A percentile compares a stretch with the other conserved stretches of the same genome.
Conservation (phyloP, 2,113 vertebrate species). For the Xyliphius kryptos region DNA sequence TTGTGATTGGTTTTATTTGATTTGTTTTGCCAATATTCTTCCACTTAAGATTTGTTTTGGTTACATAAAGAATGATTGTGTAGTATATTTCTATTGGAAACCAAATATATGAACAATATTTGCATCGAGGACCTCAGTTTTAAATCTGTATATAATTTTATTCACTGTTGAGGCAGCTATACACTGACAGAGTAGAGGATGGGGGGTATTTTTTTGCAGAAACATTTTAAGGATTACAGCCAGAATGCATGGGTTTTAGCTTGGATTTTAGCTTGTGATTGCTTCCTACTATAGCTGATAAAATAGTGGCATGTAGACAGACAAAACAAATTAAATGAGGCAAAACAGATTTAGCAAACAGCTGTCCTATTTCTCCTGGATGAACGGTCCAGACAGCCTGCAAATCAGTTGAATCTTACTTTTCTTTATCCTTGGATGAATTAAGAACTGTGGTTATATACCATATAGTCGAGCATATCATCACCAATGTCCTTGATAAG, state of each 20-base stretch:
- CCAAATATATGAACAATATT: no score
- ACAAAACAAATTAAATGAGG: conserved; percentile 66
- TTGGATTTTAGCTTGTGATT: conserved; percentile 49
- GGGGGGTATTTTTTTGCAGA: no score
- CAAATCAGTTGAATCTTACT: conserved; percentile 19
- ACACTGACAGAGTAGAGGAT: no score
- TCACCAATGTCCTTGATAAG: no score
- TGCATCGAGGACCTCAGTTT: no score
- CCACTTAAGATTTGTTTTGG: no score
- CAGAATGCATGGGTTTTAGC: neutral
- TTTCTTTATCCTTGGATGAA: conserved; percentile 17
- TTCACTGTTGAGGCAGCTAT: no score
- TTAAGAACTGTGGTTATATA: neutral
- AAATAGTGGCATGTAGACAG: conserved; percentile 50
- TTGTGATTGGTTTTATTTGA: no score
- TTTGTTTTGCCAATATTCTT: no score
- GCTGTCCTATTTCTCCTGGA: conserved; percentile 47
- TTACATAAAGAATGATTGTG: no score
- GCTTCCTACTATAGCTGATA: conserved; percentile 49
- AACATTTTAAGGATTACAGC: conserved; percentile 41
- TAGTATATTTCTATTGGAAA: no score
- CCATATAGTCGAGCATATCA: neutral
- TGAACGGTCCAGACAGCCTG: neutral
- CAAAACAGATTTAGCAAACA: conserved; percentile 62
- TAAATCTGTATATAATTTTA: no score